These are phyloP conservation scores for Alces alces DNA, from an alignment of 2,113 vertebrate genomes.

Conservation along the genomic window DNA sequence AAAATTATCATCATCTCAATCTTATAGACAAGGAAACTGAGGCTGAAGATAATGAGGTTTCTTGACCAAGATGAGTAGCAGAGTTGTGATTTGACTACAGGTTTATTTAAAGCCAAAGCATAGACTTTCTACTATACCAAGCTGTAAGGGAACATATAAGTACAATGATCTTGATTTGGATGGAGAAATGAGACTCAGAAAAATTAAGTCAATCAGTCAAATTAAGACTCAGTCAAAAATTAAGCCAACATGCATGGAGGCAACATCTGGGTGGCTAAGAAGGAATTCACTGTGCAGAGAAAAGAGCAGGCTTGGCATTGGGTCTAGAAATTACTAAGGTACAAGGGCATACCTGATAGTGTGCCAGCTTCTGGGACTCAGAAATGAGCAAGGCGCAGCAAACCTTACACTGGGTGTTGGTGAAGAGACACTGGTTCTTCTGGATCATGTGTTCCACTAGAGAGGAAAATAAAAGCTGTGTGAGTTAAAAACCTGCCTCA, in stretches of 20 bases:
- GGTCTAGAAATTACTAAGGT: not conserved
- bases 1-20: not conserved
- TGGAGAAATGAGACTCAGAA: not conserved
- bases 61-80: constrained; percentile 2
- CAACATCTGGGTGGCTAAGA: not conserved
- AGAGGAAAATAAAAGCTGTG: constrained; percentile 28
- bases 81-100: not conserved
- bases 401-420: constrained; percentile 93
- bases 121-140: not conserved
- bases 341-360: constrained; percentile 91
- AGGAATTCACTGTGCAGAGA: not conserved
- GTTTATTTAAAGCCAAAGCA: not conserved
- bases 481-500: not conserved
- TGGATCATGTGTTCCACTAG: constrained; percentile 94
- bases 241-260: not conserved
- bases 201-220: constrained; percentile 2
- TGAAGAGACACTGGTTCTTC: constrained; percentile 94
- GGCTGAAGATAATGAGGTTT: constrained; percentile 12
- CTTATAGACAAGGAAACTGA: not conserved
- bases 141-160: not conserved
- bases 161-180: not conserved
- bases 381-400: constrained; percentile 97
- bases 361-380: constrained; percentile 96
- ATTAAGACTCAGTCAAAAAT: not conserved
- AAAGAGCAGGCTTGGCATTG: not conserved